Base-by-base conservation (phyloP, 2,113 vertebrate genomes). In the Malurus cyaneus region DNA sequence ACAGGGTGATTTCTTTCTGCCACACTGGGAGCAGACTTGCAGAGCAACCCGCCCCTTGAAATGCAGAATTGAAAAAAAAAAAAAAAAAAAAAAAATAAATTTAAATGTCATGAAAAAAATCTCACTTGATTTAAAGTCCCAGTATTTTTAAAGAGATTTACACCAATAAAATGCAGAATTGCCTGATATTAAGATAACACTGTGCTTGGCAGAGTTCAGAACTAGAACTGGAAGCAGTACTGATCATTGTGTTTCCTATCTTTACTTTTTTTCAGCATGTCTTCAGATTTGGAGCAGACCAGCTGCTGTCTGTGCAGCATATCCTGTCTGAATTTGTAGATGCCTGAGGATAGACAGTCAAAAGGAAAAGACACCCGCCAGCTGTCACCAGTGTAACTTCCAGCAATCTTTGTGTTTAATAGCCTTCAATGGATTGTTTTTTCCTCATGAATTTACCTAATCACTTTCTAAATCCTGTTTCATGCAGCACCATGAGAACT, bases 391-490 rank as follows among this genome's bases (percentile, higher is more conserved):
- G 62, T 5, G 42, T 29, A 86, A 89, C 71, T 92, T 92, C 60
- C 67, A 94, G 60, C 82, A 86, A 44, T 80, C 71, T 80, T 39
- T 47, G 44, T 67, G 71, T 49, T 80, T 50, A 88, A 74, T 8
- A 74, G 64, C 56, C 44, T 70, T 59, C 34, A 47, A 25, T 44
- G 54, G 62, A 69, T 50, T 77, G 84, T 39, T 36, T 50, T 61
- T 56, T 28, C 62, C 44, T 92, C 69, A 26, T 71, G 11, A 84
- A 86, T 94, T 71, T 90, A 93, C 53, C 57, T 88, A 88, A 96
- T 92, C 72, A 64, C 72, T 80, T 92, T 70, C 79, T 80, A 92
- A 95, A 95, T 95, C 90, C 76, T 60, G 46, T 95, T 96, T 94
- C 88, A 86, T 32, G 76, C 82, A 94, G 56, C 77, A 74, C 64